Base-by-base conservation (phyloP, 2,797 vertebrate species). In the Spinus pinus region DNA sequence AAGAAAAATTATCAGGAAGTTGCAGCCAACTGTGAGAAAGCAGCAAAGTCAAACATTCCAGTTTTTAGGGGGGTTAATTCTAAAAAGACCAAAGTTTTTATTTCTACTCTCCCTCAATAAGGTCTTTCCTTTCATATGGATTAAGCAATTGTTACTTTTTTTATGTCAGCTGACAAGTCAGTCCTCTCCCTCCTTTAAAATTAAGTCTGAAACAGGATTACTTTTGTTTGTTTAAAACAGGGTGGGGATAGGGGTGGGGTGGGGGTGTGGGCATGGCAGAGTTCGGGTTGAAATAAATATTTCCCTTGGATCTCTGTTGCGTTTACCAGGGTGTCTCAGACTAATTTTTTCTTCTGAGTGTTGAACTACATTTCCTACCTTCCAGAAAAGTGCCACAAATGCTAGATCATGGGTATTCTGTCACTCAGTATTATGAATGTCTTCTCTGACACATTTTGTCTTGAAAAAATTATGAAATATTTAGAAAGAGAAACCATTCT, bases 271-370 rank as follows among this genome's bases (percentile, higher is more conserved):
- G 24, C 25, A 39, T 30, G 17, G 21, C 0, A 0, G 70, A 90
- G 12, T 49, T 73, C 82, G 24, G 28, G 12, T n/a, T 93, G 72
- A 88, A 91, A 74, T 72, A 90, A 93, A 41, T 71, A 86, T 84
- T 84, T 92, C 50, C 35, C 20, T 92, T 86, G 65, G n/a, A 72
- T 74, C 23, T 83, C 42, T 28, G 10, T 41, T 58, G 47, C 24
- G 39, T 81, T 88, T 81, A 44, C 1, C 1, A 69, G 39, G 7
- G 16, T 83, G 39, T 54, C n/a, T 77, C 35, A 74, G 62, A 79
- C 12, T 44, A 65, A 39, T 41, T 90, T 93, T 53, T 86, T 74
- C 23, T 64, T 85, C 72, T 46, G 56, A 90, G 47, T 58, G 50
- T 72, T 91, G 49, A 90, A 49, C 46, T 83, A 73, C 31, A 18